Evolutionary conservation across 2,113 vertebrate genomes (phyloP), one percentile per base, ranked within the genome.

Genomic region (Hippocampus guttulatus): DNA sequence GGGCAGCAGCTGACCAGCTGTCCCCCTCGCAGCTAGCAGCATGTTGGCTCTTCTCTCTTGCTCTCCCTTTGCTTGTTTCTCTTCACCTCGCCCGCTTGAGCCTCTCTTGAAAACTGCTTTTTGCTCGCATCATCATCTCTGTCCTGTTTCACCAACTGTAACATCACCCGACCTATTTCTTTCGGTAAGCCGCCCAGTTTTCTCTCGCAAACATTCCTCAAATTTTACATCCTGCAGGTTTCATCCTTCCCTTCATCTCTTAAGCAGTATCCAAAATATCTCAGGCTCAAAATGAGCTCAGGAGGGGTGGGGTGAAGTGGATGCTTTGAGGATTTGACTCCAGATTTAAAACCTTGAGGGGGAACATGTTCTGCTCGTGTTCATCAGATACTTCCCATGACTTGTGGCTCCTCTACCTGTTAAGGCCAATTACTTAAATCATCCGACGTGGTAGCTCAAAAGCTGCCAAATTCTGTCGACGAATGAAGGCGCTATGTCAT

Each of bases 1-100:
- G 69, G 79, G 81, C 76, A 77, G 81, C 75, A 79, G 81, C 84
- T 85, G 86, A 85, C 86, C 86, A 88, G 88, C 85, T 89, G 86
- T 84, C 86, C 79, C 74, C 74, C 85, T 85, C 15, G 41, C 84
- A 87, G 87, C 84, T 18, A 89, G 67, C 81, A 79, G 83, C 80
- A 83, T 82, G 84, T 77, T 52, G 62, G 78, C 76, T 83, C 78
- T 57, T 83, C 79, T 69, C 57, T 81, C 78, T 68, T 6, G 9
- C 64, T 81, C 69, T 69, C 67, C 75, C 71, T 57, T 58, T 80
- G 60, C 70, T 45, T 61, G 33, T 33, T 38, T 81, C 47, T 12
- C 8, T 64, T 72, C 66, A 73, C 60, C 54, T 67, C 40, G 70
- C 69, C 61, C 67, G 62, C 52, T 51, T 76, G 43, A n/a, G 33